A percentile compares a stretch with the other conserved stretches of the same genome.
Evolutionary conservation across 2,113 vertebrate genomes (phyloP).

Genomic region (Triplophysa siluroides): DNA sequence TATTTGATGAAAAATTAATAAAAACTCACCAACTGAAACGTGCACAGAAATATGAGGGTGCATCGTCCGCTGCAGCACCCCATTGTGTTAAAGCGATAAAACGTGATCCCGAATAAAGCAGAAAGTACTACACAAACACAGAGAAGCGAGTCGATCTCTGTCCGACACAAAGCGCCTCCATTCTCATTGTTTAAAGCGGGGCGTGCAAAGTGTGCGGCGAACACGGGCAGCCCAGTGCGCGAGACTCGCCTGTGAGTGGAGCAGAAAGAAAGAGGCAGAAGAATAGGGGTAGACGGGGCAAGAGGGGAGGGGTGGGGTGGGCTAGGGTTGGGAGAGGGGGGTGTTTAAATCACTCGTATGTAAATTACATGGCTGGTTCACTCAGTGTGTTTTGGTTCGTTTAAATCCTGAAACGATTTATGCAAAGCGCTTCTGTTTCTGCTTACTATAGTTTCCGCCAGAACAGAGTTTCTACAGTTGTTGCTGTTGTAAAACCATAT

Average conservation of each 20-base stretch:
- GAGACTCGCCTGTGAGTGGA: slow-evolving; percentile 14
- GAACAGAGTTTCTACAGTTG: too few species aligned
- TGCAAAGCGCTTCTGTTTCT: background rate
- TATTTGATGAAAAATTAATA: background rate
- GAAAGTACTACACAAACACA: slow-evolving; percentile 48
- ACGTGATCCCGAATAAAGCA: slow-evolving; percentile 38
- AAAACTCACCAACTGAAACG: slow-evolving; percentile 87
- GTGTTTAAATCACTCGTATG: slow-evolving; percentile 10
- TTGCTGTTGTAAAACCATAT: too few species aligned
- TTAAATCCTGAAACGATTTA: too few species aligned
- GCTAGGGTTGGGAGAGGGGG: background rate
- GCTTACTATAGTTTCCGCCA: too few species aligned
- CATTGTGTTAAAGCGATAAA: slow-evolving; percentile 70
- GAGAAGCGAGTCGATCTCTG: slow-evolving; percentile 58
- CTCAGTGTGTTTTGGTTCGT: background rate
- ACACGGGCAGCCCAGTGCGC: background rate
- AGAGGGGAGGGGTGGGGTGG: background rate
- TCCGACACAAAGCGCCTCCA: slow-evolving; percentile 31
- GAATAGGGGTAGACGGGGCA: background rate
- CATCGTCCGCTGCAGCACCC: slow-evolving; percentile 88
- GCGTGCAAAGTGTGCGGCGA: slow-evolving; percentile 4
- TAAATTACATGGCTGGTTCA: background rate
- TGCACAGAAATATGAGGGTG: slow-evolving; percentile 83
- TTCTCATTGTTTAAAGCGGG: slow-evolving; percentile 60
- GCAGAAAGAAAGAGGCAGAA: slow-evolving; percentile 9